A percentile compares a stretch with the other conserved stretches of the same genome.
phyloP scores from a whole-genome alignment of 1,140 invertebrate species.

The Drosophila sp. region DNA sequence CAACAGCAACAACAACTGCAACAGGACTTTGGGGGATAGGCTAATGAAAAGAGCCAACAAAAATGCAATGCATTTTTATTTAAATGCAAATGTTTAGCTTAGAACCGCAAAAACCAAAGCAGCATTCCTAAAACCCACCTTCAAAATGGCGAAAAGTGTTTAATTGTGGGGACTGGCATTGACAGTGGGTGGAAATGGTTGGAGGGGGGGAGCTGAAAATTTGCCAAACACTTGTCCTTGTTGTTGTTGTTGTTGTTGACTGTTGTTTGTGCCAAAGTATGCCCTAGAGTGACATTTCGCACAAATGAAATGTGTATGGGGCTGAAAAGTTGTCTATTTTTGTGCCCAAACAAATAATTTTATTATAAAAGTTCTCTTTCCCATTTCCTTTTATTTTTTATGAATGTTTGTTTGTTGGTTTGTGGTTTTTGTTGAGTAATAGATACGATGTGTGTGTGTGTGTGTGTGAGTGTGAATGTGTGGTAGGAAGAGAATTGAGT shows the following conservation, averaged over 20 bases:
- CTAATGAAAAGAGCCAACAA: slow-evolving; percentile 74
- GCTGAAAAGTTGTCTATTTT: slow-evolving; percentile 77
- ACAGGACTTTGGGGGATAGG: slow-evolving; percentile 19
- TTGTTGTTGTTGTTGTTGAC: slow-evolving; percentile 23
- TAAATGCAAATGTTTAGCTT: slow-evolving; percentile 74
- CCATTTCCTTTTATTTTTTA: slow-evolving; percentile 6
- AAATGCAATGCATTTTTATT: slow-evolving; percentile 74
- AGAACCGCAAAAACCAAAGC: slow-evolving; percentile 8
- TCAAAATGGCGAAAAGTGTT: slow-evolving; percentile 38
- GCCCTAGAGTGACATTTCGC: slow-evolving; percentile 74
- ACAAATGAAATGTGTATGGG: slow-evolving; percentile 78
- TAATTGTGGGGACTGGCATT: slow-evolving; percentile 64
- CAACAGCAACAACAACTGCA: neutral
- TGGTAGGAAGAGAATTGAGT: slow-evolving; percentile 2
- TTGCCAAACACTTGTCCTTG: slow-evolving; percentile 62
- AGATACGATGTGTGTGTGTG: slow-evolving; percentile 29
- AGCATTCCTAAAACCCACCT: slow-evolving; percentile 1
- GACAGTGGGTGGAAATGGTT: slow-evolving; percentile 20
- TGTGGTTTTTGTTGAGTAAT: slow-evolving; percentile 50
- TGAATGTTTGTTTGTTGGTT: slow-evolving; percentile 24
- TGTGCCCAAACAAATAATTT: slow-evolving; percentile 73
- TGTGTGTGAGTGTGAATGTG: slow-evolving; percentile 2
- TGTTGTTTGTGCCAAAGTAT: slow-evolving; percentile 56
- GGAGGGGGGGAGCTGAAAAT: slow-evolving; percentile 37
- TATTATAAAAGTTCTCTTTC: slow-evolving; percentile 68